Percentiles rank a stretch among this genome's conserved stretches.
Conservation (phyloP, 2,113 vertebrate species). For the Cephalopterus ornatus region DNA sequence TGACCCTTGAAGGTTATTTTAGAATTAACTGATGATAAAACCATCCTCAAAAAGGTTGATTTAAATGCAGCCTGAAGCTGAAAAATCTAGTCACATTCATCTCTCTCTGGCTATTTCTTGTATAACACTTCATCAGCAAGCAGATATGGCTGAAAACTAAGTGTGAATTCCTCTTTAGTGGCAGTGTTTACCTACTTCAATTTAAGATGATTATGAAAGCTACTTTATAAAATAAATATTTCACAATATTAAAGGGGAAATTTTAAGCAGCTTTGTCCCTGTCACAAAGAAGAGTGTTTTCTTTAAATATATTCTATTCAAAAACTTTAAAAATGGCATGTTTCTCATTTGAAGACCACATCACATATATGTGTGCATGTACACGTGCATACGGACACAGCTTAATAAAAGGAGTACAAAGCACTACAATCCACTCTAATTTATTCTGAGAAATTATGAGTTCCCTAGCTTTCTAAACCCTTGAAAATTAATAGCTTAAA, state of each 20-base stretch:
- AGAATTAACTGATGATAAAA: background rate
- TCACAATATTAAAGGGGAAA: background rate
- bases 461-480: background rate
- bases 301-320: background rate
- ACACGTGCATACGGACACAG: background rate
- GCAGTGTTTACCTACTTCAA: conserved; percentile 11
- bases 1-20: background rate
- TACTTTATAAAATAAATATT: conserved; percentile 15
- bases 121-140: background rate
- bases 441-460: background rate
- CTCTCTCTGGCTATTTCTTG: background rate
- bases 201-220: background rate
- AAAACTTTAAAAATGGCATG: background rate
- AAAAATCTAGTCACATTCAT: background rate
- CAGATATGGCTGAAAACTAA: background rate
- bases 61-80: background rate
- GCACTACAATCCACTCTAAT: background rate
- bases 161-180: background rate
- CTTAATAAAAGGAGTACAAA: background rate
- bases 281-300: background rate
- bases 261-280: background rate
- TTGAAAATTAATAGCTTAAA: background rate
- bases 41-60: background rate
- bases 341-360: background rate
- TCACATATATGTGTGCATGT: background rate